Evolutionary conservation across 2,888 invertebrate species (phyloP), one percentile per base, ranked within the genome.

Genomic region (Caenorhabditis wallacei): DNA sequence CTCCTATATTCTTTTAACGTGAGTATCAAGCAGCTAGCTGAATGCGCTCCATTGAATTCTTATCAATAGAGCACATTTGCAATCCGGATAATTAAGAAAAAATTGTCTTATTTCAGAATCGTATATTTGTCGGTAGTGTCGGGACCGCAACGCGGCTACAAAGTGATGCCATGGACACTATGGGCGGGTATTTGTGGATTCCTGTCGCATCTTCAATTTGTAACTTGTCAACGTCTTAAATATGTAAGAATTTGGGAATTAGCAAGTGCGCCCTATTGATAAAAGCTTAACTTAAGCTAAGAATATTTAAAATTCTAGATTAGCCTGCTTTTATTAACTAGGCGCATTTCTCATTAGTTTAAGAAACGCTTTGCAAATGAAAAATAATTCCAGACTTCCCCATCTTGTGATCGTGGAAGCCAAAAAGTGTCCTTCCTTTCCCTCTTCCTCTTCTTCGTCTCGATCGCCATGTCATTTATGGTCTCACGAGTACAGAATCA

Each of bases 121-220:
- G 86, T 87, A 16, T 85, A 86, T 43, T 72, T 88, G 37, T 85
- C 86, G 22, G 85, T 86, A 7, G 84, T 88, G 18, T 80, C 84
- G 11, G 82, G 84, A 18, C 84, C 82, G n/a, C 78, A 87, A n/a
- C 78, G 79, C 22, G 75, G 82, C 8, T 70, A 82, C 37, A 68
- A 76, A 4, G 75, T 85, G n/a, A 56, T 85, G 66, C 82, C 85
- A 16, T 86, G 86, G 86, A 74, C 85, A 69, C 48, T 86, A 7
- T 86, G 86, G 86, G 74, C 76, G 4, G 88, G 85, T 3, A 61
- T 85, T 54, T 82, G 79, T 24, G 85, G 83, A 11, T 88, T 88
- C 74, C 63, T 87, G 40, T 82, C 81, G 13, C 80, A 81, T 48
- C 66, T 88, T 48, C 84, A 88, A 37, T 84, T 84, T 61, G 83